phyloP scores from a whole-genome alignment of 2,797 vertebrate species.

The Diplodus puntazzo region DNA sequence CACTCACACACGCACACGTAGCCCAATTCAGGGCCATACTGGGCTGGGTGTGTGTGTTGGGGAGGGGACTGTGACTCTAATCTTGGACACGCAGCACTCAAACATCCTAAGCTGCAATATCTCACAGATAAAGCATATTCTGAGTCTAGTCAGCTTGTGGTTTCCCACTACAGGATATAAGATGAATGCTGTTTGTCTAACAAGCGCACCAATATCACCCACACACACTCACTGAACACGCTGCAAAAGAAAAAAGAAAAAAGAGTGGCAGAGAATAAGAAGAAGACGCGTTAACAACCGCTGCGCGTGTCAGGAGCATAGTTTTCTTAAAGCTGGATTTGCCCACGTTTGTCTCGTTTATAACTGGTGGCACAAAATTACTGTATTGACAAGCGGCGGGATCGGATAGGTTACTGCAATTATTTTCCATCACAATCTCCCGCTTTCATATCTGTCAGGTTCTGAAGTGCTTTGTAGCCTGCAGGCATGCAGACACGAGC shows the following conservation, averaged over 20 bases:
- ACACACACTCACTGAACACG: background rate
- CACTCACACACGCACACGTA: background rate
- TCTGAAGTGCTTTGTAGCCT: conserved; percentile 37
- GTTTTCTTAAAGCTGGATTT: conserved; percentile 11
- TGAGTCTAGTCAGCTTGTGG: conserved; percentile 47
- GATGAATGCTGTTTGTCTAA: conserved; percentile 14
- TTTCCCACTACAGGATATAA: conserved; percentile 53
- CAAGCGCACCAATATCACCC: conserved; percentile 5
- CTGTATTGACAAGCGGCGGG: conserved; percentile 27
- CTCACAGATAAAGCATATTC: conserved; percentile 72
- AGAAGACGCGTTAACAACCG: background rate
- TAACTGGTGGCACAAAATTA: conserved; percentile 20
- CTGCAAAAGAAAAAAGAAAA: background rate
- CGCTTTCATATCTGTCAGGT: conserved; percentile 31
- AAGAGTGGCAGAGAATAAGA: background rate
- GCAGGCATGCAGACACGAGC: conserved; percentile 14
- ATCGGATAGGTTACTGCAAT: conserved; percentile 44
- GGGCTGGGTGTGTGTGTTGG: conserved; percentile 48
- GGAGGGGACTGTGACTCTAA: conserved; percentile 70
- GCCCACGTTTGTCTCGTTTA: conserved; percentile 19
- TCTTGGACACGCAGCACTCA: conserved; percentile 75
- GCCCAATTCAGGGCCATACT: background rate
- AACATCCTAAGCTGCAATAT: conserved; percentile 65
- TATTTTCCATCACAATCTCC: conserved; percentile 46
- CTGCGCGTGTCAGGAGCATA: background rate